Conservation (phyloP, 1,140 invertebrate genomes). For the Anthonomus grandis region DNA sequence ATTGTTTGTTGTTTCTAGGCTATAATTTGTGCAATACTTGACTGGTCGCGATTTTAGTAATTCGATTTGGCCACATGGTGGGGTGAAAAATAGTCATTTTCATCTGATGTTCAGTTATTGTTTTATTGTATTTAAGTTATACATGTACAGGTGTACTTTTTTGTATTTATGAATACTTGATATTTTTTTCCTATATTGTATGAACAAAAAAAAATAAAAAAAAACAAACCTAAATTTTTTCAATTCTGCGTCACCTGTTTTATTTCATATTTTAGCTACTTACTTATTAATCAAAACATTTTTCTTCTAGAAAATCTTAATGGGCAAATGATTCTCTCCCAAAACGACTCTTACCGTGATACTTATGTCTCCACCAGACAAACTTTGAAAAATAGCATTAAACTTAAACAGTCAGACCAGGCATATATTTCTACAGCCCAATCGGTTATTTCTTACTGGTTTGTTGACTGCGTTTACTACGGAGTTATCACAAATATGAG, state of each 20-base stretch:
- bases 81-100: too few relatives aligned
- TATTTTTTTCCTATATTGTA: too few relatives aligned
- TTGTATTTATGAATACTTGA: too few relatives aligned
- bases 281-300: not conserved
- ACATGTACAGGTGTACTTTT: too few relatives aligned
- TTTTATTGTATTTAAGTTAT: too few relatives aligned
- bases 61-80: too few relatives aligned
- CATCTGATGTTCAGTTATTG: too few relatives aligned
- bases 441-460: conserved; percentile 68
- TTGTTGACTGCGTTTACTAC: conserved; percentile 70
- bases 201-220: too few relatives aligned
- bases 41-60: too few relatives aligned
- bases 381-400: conserved; percentile 57
- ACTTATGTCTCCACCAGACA: conserved; percentile 61
- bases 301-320: conserved; percentile 57
- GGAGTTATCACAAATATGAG: conserved; percentile 60
- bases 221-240: too few relatives aligned
- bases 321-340: conserved; percentile 60
- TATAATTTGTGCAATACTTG: too few relatives aligned
- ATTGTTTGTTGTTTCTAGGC: too few relatives aligned
- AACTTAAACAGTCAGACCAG: conserved; percentile 57
- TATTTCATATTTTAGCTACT: conserved; percentile 9
- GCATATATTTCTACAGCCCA: conserved; percentile 62
- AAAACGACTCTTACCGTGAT: conserved; percentile 57
- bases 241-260: conserved; percentile 13